Evolutionary conservation across 2,888 invertebrate genomes (phyloP), one percentile per base, ranked within the genome.

Genomic region (Mycogona germanica): DNA sequence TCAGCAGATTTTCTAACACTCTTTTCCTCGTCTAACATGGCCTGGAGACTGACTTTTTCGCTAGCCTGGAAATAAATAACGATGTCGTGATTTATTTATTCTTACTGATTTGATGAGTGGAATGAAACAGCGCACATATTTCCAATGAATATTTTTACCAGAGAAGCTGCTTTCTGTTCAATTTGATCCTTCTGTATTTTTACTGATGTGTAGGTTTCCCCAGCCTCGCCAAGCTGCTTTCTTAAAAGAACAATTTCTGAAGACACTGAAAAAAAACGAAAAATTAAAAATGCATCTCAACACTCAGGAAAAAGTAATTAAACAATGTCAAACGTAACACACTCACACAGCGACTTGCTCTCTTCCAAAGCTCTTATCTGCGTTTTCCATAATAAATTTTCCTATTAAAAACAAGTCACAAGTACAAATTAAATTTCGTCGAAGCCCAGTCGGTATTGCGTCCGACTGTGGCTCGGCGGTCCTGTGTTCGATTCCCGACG

Each of bases 351-450:
- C 32, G 69, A 67, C 62, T 73, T 70, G 47, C 69, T 70, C 45
- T 74, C 73, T 58, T 74, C 73, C 7, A 73, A 68, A 4, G 72
- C 71, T 61, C 68, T 70, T 37, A 73, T 66, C 62, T 73, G 73
- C 53, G 69, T 65, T 55, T 65, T 62, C 57, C 29, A 28, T 17
- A 29, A 50, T 6, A 7, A 19, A 21, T 9, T 17, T 48, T 52
- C 52, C 52, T 52, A 23, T 50, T 41, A 50, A 50, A 9, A 30
- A 49, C 4, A n/a, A n/a, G n/a, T n/a, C n/a, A n/a, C n/a, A n/a
- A n/a, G n/a, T n/a, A n/a, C n/a, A n/a, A n/a, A n/a, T n/a, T n/a
- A n/a, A n/a, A n/a, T n/a, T n/a, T n/a, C n/a, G n/a, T n/a, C n/a
- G n/a, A n/a, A n/a, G n/a, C n/a, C n/a, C n/a, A n/a, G n/a, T n/a